Base-by-base conservation (phyloP, 2,797 vertebrate genomes). In the Acropternis orthonyx region DNA sequence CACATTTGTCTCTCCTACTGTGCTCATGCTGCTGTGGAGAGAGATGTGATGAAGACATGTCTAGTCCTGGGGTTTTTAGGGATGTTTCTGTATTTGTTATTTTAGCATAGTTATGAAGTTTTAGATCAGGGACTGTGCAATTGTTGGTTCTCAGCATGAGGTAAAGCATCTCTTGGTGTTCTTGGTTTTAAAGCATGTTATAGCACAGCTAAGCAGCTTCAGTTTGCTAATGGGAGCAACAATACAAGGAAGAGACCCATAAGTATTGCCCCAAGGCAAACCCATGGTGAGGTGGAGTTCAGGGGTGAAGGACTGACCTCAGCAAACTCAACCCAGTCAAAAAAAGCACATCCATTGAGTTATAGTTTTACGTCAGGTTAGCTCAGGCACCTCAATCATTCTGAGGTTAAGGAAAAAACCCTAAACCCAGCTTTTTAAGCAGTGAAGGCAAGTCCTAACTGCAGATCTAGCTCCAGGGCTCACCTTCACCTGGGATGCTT, bases 281-380 rank as follows among this genome's bases (percentile, higher is more conserved):
- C 8, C 28, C 46, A 55, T 11, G 16, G 28, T 34, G 36, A 76
- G 23, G 43, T 79, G 39, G 39, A 26, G 15, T 36, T 90, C 58
- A 66, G 19, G 48, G 62, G 55, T 59, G 48, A 75, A 68, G 72
- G 28, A 84, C 34, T 73, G 76, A 86, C 59, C 44, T 90, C 55
- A 94, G 28, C n/a, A 88, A 78, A 88, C 76, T 74, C 44, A 88
- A 3, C 9, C 14, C 14, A 65, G 51, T 20, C n/a, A 68, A 77
- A 90, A 81, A 86, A 37, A 77, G 13, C 4, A 46, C 10, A 59
- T 91, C 76, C 6, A 79, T 72, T 69, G 86, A 12, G 16, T 81
- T 76, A 52, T 4, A 89, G 37, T 73, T 87, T 93, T 90, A 49
- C 36, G 24, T 82, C 55, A 82, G 67, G 17, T 68, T 82, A 90